phyloP scores from a whole-genome alignment of 2,113 vertebrate species.

The Cyanoderma ruficeps region DNA sequence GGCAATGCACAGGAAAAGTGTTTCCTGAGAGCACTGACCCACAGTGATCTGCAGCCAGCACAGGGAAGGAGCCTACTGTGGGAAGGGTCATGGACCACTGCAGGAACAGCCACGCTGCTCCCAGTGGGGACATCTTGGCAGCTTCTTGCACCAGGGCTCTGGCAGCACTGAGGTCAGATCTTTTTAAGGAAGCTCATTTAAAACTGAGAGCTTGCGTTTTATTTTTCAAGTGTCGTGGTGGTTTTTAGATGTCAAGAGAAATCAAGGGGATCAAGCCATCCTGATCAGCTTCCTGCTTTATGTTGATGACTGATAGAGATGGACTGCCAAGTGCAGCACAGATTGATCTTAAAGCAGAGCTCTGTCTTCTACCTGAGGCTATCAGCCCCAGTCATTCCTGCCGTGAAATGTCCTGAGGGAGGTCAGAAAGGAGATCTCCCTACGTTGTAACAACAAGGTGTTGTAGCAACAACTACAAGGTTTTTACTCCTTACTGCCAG shows the following conservation, averaged over 20 bases:
- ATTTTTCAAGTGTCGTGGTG: not conserved
- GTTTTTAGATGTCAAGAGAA: not conserved
- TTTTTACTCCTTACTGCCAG: not conserved
- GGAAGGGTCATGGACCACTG: not conserved
- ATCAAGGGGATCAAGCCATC: not conserved
- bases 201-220: not conserved
- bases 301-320: not conserved
- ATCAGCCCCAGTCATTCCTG: fast-evolving
- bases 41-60: not conserved
- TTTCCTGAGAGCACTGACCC: not conserved
- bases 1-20: not conserved
- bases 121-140: not conserved
- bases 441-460: not conserved
- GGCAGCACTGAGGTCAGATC: not conserved
- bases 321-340: not conserved
- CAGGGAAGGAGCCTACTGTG: not conserved
- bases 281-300: not conserved
- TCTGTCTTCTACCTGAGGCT: not conserved
- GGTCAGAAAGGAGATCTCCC: not conserved
- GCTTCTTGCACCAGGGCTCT: not conserved
- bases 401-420: not conserved
- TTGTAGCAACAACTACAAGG: not conserved
- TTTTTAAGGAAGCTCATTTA: slow-evolving; percentile 1
- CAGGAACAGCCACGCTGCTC: not conserved
- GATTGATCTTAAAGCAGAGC: not conserved